phyloP scores from a whole-genome alignment of 2,888 invertebrate species.

The Lampropteryx suffumata region DNA sequence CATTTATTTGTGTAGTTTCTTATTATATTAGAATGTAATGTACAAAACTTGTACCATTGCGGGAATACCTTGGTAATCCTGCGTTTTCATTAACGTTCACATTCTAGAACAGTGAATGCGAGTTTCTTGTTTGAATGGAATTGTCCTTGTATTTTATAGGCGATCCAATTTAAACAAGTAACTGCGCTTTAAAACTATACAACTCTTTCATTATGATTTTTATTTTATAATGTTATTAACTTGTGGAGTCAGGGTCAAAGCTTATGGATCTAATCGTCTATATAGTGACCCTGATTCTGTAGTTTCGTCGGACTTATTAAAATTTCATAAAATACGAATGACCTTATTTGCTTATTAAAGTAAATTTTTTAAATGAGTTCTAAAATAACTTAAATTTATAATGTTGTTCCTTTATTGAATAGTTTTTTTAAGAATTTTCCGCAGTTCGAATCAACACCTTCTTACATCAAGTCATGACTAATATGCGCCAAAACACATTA shows the following conservation, averaged over 20 bases:
- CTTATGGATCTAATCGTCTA: background rate
- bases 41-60: constrained; percentile 18
- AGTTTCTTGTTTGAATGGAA: constrained; percentile 17
- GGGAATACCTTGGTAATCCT: constrained; percentile 13
- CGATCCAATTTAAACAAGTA: background rate
- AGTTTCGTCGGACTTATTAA: too few relatives aligned
- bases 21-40: constrained; percentile 13
- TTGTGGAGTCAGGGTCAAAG: background rate
- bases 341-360: too few relatives aligned
- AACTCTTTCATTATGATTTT: background rate
- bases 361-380: too few relatives aligned
- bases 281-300: too few relatives aligned
- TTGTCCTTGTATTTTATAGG: constrained; percentile 7
- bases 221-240: background rate
- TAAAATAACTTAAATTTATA: too few relatives aligned
- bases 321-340: too few relatives aligned
- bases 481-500: too few relatives aligned
- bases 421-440: too few relatives aligned
- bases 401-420: too few relatives aligned
- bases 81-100: constrained; percentile 22
- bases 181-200: background rate
- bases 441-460: too few relatives aligned
- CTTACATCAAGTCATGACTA: too few relatives aligned
- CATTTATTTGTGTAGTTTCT: background rate
- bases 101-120: constrained; percentile 11